Base-by-base conservation (phyloP, 2,888 invertebrate genomes). In the Tineola bisselliella region DNA sequence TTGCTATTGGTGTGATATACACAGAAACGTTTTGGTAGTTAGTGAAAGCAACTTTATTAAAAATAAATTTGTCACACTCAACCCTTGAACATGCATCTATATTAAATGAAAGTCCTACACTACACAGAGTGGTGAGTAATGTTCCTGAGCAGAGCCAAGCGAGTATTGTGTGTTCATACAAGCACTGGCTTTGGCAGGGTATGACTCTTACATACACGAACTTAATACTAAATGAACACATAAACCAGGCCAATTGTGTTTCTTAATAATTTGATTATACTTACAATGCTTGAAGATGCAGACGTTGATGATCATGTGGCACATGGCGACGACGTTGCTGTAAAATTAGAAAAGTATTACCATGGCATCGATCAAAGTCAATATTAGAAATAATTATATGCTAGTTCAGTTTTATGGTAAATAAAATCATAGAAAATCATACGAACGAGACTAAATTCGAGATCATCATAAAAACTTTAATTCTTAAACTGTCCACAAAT, bases 131-230 rank as follows among this genome's bases (percentile, higher is more conserved):
- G 81, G 6, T 80, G 38, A 70, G 59, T 79, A 71, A 77, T 86
- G 82, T 86, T 81, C 86, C 86, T 86, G 82, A 64, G 83, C 84
- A 84, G 81, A 87, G 86, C 84, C 86, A 83, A 68, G 70, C 68
- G 74, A 77, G 79, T 68, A 74, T 76, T 67, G 66, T 65, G 25
- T 65, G 59, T 66, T 71, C 68, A 69, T 71, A 65, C 81, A 83
- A 70, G 75, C 80, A 84, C 80, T 83, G 84, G 84, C 86, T 87
- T 87, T 83, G 84, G 84, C 81, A 87, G 86, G 86, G 86, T 84
- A 54, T 18, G 56, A 18, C 2, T 10, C 10, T 4, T 38, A 25
- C 6, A 2, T 4, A 25, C 25, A 2, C 25, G 2, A 25, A 25
- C 25, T 25, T 25, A 25, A 25, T 25, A 4, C 25, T 6, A 25